These are phyloP conservation scores for Panthera tigris DNA, from an alignment of 2,113 vertebrate species.

Conservation along the genomic window DNA sequence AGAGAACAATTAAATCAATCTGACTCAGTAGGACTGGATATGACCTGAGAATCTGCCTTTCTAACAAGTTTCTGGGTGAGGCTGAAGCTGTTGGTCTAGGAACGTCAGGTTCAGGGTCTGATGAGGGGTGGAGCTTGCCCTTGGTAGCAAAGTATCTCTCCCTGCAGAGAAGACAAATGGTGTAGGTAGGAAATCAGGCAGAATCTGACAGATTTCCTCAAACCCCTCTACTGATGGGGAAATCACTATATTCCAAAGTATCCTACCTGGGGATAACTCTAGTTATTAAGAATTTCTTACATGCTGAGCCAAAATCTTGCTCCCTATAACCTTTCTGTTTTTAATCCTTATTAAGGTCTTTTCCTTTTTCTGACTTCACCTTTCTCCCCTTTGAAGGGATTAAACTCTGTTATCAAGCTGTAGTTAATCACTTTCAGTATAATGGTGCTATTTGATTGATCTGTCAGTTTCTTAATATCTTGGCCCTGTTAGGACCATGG, in stretches of 20 bases:
- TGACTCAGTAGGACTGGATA: background rate
- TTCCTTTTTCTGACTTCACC: background rate
- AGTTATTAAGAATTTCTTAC: background rate
- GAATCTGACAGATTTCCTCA: background rate
- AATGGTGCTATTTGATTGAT: background rate
- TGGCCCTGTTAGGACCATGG: background rate
- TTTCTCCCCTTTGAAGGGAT: constrained; percentile 22
- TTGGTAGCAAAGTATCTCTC: background rate
- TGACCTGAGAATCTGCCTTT: background rate
- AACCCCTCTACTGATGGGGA: background rate
- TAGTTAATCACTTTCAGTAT: background rate
- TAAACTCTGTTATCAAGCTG: background rate
- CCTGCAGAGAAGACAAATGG: background rate
- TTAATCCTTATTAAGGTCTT: background rate
- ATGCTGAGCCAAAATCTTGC: background rate
- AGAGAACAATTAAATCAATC: background rate
- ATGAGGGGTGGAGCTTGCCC: background rate
- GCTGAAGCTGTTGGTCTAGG: background rate
- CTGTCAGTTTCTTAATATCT: background rate
- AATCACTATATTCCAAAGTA: background rate
- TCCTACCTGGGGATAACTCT: background rate
- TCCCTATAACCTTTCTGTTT: background rate
- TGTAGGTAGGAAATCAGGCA: background rate
- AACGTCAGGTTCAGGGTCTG: background rate
- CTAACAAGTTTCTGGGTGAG: background rate